Evolutionary conservation across 2,888 invertebrate species (phyloP), one percentile per base, ranked within the genome.

Genomic region (Chrysodeixis includens): DNA sequence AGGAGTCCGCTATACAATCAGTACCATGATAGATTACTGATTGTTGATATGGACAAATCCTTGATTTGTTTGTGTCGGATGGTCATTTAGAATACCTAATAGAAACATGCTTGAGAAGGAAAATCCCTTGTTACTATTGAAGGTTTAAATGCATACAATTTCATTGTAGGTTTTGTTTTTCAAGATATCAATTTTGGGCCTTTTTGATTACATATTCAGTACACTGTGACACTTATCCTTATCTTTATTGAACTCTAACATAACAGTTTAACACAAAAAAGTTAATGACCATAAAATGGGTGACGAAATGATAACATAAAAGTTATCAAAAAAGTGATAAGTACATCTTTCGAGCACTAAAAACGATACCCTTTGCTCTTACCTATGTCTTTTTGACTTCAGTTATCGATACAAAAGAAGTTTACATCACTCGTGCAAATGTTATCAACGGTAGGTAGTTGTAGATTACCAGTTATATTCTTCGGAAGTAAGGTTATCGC

Each of bases 401-500:
- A 9, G 46, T 46, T 18, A 46, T 16, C 16, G 9, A 46, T 46
- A 18, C 7, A 70, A 69, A 67, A 57, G 14, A n/a, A n/a, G 16
- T 72, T 73, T 66, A 66, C 69, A 73, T 71, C 53, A 74, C 35
- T 8, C 30, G 30, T 62, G 59, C 44, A 60, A 57, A 49, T 40
- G 55, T 64, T 77, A 78, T 78, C 74, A 46, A 49, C 62, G 62
- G 58, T 71, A 61, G 58, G 61, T 56, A 60, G 8, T 67, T 58
- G 53, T 53, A 65, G 67, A 74, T 79, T 74, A 71, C 66, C 56
- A 64, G 65, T 54, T 66, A 59, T 67, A 65, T 59, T 62, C 80
- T 73, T 80, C 81, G 85, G 85, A 83, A 83, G 79, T 79, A 32
- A 71, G 86, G 88, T 84, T 87, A 88, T 87, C 88, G 12, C 6